Percentiles rank a stretch among this genome's conserved stretches.
These are phyloP conservation scores for Papilio elwesi DNA, from an alignment of 2,888 invertebrate species.

Conservation along the genomic window DNA sequence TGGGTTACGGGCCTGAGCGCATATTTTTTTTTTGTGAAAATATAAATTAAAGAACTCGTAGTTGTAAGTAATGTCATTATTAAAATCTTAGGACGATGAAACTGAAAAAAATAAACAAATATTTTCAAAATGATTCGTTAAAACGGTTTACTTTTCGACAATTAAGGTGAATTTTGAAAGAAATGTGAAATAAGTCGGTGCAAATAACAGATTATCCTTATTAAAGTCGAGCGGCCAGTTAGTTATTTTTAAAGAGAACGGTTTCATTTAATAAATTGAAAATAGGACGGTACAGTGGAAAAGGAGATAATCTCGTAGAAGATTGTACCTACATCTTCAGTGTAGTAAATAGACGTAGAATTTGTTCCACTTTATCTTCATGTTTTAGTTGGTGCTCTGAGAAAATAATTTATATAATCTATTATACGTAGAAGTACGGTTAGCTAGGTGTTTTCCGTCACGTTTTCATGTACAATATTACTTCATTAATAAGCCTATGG, in stretches of 20 bases:
- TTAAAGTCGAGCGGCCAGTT: constrained; percentile 33
- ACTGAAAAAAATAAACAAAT: neutral
- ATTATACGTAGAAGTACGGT: too few species aligned
- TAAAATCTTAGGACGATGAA: neutral
- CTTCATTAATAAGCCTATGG: too few species aligned
- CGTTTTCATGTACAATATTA: too few species aligned
- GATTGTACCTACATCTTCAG: constrained; percentile 21
- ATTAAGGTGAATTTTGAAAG: constrained; percentile 27
- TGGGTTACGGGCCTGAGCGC: too few species aligned
- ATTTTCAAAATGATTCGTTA: neutral
- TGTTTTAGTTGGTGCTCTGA: neutral
- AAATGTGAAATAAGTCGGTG: constrained; percentile 30
- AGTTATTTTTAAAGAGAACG: constrained; percentile 34
- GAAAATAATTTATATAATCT: neutral
- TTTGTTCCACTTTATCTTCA: neutral
- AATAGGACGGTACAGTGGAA: constrained; percentile 28
- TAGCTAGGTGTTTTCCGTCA: too few species aligned
- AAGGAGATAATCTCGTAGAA: constrained; percentile 31
- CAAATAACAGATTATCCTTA: constrained; percentile 39
- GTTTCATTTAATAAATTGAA: constrained; percentile 39
- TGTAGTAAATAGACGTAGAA: constrained; percentile 6
- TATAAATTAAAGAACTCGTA: neutral
- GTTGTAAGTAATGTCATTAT: neutral
- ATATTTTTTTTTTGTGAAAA: neutral
- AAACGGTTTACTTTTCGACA: constrained; percentile 17